Conservation (phyloP, 2,888 invertebrate genomes). For the Epiblema foenella region DNA sequence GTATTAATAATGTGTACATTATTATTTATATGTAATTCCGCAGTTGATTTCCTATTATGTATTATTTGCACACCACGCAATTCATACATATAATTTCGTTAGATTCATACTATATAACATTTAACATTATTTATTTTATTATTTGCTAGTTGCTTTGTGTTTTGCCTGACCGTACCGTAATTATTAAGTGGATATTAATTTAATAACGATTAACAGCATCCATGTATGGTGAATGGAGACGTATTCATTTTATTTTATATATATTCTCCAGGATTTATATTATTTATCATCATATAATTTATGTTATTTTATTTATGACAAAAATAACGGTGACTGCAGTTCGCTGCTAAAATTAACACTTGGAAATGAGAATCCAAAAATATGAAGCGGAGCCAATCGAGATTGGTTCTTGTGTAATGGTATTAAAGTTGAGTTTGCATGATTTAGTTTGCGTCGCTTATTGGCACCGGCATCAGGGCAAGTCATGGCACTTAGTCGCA, state of each 20-base stretch:
- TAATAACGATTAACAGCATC: conserved; percentile 5
- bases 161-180: conserved; percentile 57
- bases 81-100: conserved; percentile 57
- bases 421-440: conserved; percentile 32
- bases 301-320: conserved; percentile 6
- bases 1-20: conserved; percentile 45
- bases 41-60: conserved; percentile 62
- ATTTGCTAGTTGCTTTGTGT: conserved; percentile 71
- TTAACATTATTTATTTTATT: conserved; percentile 57
- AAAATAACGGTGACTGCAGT: background rate
- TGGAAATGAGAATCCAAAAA: background rate
- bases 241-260: conserved; percentile 5
- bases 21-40: conserved; percentile 60
- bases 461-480: conserved; percentile 52
- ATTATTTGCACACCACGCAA: conserved; percentile 79
- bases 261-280: conserved; percentile 5
- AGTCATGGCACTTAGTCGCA: conserved; percentile 61
- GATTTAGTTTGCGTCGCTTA: conserved; percentile 39
- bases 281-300: conserved; percentile 16
- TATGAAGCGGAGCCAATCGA: background rate
- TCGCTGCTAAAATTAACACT: conserved; percentile 1
- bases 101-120: conserved; percentile 40
- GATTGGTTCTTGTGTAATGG: background rate
- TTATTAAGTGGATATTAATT: conserved; percentile 11
- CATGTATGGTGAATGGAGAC: conserved; percentile 2